Conservation (phyloP, 2,113 vertebrate genomes). For the Psammodynastes pulverulentus region DNA sequence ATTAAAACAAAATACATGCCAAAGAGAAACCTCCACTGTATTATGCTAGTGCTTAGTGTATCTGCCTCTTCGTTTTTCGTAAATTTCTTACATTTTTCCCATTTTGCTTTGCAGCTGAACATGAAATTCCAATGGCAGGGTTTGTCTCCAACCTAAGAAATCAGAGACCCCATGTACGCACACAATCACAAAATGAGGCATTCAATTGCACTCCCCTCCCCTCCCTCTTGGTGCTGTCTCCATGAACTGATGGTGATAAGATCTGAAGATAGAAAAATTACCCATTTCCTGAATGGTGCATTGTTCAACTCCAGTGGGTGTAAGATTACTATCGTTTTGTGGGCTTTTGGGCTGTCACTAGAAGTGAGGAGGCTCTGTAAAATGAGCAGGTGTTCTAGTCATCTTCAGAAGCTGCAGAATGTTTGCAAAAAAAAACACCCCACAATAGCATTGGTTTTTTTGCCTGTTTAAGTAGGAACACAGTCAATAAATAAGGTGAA, state of each 20-base stretch:
- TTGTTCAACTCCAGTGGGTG: neutral
- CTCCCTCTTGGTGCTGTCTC: neutral
- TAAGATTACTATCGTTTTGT: neutral
- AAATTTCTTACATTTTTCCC: neutral
- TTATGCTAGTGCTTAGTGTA: neutral
- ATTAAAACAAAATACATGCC: neutral
- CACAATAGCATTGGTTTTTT: neutral
- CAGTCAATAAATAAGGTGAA: neutral
- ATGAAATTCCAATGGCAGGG: neutral
- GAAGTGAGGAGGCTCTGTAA: neutral
- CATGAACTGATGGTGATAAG: neutral
- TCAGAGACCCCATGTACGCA: neutral
- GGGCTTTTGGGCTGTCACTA: neutral
- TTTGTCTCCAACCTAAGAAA: neutral
- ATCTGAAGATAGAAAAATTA: neutral
- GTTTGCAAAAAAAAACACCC: neutral
- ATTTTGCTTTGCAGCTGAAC: neutral
- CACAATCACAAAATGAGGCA: neutral
- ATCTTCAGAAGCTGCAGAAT: neutral
- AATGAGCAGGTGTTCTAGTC: neutral
- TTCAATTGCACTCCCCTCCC: neutral
- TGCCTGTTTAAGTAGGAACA: neutral
- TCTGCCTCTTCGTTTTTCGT: neutral
- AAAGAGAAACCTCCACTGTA: neutral
- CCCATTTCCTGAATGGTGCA: neutral